Evolutionary conservation across 2,888 invertebrate species (phyloP).

Genomic region (Altica lythri): DNA sequence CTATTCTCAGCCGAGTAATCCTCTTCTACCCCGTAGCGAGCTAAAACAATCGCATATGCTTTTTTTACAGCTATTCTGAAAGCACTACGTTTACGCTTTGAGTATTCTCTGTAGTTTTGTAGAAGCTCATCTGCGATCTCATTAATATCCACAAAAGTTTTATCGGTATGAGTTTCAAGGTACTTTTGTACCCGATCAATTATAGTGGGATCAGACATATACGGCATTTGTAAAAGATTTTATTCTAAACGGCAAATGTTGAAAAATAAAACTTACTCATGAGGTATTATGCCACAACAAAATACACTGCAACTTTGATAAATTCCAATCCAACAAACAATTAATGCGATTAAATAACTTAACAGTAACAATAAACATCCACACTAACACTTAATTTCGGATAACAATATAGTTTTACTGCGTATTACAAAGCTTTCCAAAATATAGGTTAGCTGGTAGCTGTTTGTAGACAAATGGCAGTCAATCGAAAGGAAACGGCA

Average conservation of each 20-base stretch:
- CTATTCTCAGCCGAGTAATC: slow-evolving; percentile 60
- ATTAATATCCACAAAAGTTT: slow-evolving; percentile 80
- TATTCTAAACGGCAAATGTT: not conserved
- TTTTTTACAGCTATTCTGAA: slow-evolving; percentile 78
- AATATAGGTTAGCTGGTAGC: slow-evolving; percentile 12
- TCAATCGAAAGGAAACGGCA: not conserved
- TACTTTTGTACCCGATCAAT: slow-evolving; percentile 66
- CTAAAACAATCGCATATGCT: slow-evolving; percentile 75
- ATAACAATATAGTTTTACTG: slow-evolving; percentile 6
- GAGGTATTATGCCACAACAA: not conserved
- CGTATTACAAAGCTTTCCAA: slow-evolving; percentile 1
- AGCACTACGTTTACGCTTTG: slow-evolving; percentile 77
- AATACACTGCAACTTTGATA: too few species aligned
- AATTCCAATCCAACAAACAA: not conserved
- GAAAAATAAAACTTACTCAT: slow-evolving; percentile 15
- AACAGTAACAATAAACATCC: not conserved
- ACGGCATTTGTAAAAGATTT: slow-evolving; percentile 41
- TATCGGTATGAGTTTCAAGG: slow-evolving; percentile 78
- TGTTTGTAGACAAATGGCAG: too few species aligned
- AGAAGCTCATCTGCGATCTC: slow-evolving; percentile 82
- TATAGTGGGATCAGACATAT: slow-evolving; percentile 57
- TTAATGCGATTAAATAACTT: not conserved
- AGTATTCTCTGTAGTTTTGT: slow-evolving; percentile 77
- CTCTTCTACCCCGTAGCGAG: slow-evolving; percentile 67
- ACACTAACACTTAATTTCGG: not conserved